Base-by-base conservation (phyloP, 2,888 invertebrate species). In the Nemotelus pantherinus region DNA sequence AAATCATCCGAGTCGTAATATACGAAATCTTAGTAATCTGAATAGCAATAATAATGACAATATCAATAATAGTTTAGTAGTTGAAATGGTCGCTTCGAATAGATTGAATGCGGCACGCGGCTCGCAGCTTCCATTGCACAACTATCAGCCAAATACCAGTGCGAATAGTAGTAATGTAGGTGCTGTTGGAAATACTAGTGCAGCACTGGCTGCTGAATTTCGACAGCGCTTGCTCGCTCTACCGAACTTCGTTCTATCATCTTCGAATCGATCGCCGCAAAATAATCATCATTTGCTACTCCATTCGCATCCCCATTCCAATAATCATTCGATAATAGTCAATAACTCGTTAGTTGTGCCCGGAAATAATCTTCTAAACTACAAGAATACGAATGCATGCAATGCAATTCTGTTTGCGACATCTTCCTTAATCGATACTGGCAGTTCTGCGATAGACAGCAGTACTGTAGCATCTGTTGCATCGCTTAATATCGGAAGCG, bases 291-390 rank as follows among this genome's bases (percentile, higher is more conserved):
- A 74, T 47, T 3, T 60, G 60, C 45, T 60, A 68, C 67, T 78
- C 58, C 79, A 80, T 58, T 78, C 81, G 25, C 83, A 83, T 78
- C 80, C 82, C 10, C 84, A 85, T 80, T 83, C 83, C 39, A 79
- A 82, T 74, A 83, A 83, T 87, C 85, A 85, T 89, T 89, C 87
- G 88, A 89, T 85, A 88, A 89, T 82, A 88, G 89, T 83, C 55
- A 81, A 82, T 80, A 82, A 82, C 80, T 72, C 76, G 44, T 48
- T 78, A 76, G 77, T 68, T 47, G 25, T 75, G 57, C 45, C 60
- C n/a, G 71, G 76, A 76, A 77, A 64, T 77, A 79, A 77, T 71
- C 65, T 75, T 75, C 65, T 79, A 44, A 79, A 79, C 72, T 77
- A 77, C 53, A 79, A 79, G 72, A 79, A 78, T 76, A 79, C 77